These are phyloP conservation scores for Leptogaster cylindrica DNA, from an alignment of 2,888 invertebrate species.

Conservation along the genomic window DNA sequence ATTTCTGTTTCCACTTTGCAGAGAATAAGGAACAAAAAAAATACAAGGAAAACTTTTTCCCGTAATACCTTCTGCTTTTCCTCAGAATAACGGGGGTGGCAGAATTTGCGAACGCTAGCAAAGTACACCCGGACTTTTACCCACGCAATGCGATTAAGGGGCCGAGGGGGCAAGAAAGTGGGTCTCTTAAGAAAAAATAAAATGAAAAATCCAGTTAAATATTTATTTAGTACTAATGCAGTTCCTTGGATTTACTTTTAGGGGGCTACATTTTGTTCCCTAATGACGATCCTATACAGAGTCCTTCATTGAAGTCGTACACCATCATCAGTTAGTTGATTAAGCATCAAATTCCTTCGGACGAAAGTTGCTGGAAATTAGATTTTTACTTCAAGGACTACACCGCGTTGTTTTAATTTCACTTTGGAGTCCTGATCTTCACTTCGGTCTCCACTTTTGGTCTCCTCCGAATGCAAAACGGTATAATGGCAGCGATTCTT, in stretches of 20 bases:
- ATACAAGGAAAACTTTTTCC: conserved; percentile 25
- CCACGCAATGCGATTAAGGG: conserved; percentile 36
- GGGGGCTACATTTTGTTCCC: conserved; percentile 16
- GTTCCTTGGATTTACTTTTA: conserved; percentile 40
- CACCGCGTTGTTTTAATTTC: conserved; percentile 26
- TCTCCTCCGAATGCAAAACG: no score
- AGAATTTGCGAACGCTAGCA: neutral
- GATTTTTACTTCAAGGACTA: conserved; percentile 29
- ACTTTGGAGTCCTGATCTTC: conserved; percentile 20
- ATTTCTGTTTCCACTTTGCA: conserved; percentile 42
- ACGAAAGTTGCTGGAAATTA: conserved; percentile 17
- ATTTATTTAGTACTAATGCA: conserved; percentile 48
- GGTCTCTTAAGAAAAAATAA: conserved; percentile 24
- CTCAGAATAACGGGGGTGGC: conserved; percentile 5
- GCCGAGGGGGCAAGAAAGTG: neutral
- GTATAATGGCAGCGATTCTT: neutral
- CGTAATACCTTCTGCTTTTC: conserved; percentile 36
- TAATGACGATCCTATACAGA: conserved; percentile 20
- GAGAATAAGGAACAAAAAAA: conserved; percentile 16
- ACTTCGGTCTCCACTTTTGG: neutral
- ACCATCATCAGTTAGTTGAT: conserved; percentile 9
- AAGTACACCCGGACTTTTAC: conserved; percentile 35
- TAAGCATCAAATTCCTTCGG: conserved; percentile 21
- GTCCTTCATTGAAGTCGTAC: conserved; percentile 1
- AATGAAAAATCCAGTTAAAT: conserved; percentile 46